phyloP scores from a whole-genome alignment of 2,113 vertebrate species.

The Elanoides forficatus region DNA sequence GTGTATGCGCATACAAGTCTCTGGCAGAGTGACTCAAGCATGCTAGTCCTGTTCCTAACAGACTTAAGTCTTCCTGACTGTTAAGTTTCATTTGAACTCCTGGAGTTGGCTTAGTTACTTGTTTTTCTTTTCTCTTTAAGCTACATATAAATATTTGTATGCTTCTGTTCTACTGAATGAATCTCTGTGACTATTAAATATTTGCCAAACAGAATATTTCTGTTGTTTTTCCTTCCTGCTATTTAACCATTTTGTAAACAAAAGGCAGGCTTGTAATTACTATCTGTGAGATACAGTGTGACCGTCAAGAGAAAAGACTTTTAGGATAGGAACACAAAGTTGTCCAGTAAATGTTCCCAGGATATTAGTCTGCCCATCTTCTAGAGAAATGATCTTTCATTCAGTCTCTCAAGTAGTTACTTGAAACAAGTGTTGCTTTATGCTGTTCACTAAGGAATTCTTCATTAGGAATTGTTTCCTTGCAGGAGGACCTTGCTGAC shows the following conservation, averaged over 20 bases:
- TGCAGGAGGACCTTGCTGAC: constrained; percentile 86
- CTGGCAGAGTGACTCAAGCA: not conserved
- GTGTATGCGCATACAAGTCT: not conserved
- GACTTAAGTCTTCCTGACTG: not conserved
- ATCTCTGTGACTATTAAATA: not conserved
- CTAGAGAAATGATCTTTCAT: not conserved
- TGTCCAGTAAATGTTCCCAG: not conserved
- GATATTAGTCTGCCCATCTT: not conserved
- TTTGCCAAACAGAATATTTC: not conserved
- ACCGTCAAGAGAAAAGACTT: not conserved
- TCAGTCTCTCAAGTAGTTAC: not conserved
- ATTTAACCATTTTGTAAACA: not conserved
- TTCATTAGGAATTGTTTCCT: not conserved
- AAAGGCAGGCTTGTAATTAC: not conserved
- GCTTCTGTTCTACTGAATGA: not conserved
- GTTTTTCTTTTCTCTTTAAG: not conserved
- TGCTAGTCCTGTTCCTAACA: not conserved
- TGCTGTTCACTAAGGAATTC: not conserved
- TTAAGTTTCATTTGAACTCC: not conserved
- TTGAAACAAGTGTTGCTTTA: not conserved
- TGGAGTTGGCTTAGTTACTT: not conserved
- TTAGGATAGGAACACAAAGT: not conserved
- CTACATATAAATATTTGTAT: not conserved
- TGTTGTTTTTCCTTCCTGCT: not conserved
- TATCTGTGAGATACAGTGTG: not conserved